Base-by-base conservation (phyloP, 2,888 invertebrate genomes). In the Agriopis aurantiaria region DNA sequence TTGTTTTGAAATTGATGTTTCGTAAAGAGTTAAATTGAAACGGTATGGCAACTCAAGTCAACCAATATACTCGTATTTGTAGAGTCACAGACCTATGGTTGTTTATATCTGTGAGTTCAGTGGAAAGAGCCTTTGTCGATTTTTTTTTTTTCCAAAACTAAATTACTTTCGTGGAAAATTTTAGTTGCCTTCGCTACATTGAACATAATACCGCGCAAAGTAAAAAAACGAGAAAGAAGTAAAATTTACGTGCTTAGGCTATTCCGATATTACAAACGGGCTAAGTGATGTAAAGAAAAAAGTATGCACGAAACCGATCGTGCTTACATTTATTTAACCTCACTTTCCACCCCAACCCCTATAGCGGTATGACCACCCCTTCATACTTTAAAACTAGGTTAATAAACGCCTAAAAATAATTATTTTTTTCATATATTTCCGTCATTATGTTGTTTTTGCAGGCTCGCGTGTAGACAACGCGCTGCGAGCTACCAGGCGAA, bases 401-500 rank as follows among this genome's bases (percentile, higher is more conserved):
- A 75, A 69, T 67, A 61, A 66, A 68, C 57, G 68, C 73, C 85
- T 82, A 83, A 82, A 84, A 83, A 78, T 69, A 67, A 52, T 53
- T 57, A 65, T 65, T 59, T 59, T n/a, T 68, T 69, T 72, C 75
- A 69, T 78, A 74, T 69, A 77, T 76, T 80, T 80, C 82, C 82
- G 85, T 86, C 84, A 55, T 71, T 83, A 58, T 49, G 48, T 80
- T 82, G 88, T 88, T 89, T 89, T 88, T 87, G 87, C 85, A 85
- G 83, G 82, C 79, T 91, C 88, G 93, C 92, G 91, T 93, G 93
- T 88, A 89, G 88, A 88, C 87, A 87, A 86, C 85, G 87, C 84
- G 82, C 59, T 82, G 83, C 84, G 82, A 86, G 88, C 82, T 90
- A 91, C 91, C 85, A 92, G 91, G 91, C 87, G 86, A 86, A 87